Percentiles rank a stretch among this genome's conserved stretches.
These are phyloP conservation scores for Nezara viridula DNA, from an alignment of 2,888 invertebrate species.

Conservation along the genomic window DNA sequence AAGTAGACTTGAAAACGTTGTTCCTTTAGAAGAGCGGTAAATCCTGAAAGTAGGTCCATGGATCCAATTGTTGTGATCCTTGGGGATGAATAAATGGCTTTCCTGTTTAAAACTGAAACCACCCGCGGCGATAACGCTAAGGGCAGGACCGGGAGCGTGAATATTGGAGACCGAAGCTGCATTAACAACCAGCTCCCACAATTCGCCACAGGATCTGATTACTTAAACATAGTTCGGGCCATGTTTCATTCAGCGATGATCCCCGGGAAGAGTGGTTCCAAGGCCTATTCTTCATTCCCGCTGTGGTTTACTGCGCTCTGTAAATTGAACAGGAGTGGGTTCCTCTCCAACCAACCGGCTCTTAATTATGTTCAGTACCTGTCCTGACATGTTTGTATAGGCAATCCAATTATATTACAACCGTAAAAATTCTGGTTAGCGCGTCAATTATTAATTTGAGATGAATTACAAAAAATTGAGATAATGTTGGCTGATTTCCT, in stretches of 20 bases:
- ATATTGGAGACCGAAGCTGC: conserved; percentile 44
- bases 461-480: not conserved
- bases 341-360: not conserved
- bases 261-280: not conserved
- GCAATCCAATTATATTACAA: not conserved
- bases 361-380: not conserved
- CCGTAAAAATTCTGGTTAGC: not conserved
- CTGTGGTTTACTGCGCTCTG: not conserved
- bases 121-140: conserved; percentile 27
- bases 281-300: conserved; percentile 4
- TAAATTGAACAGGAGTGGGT: not conserved
- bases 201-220: conserved; percentile 4
- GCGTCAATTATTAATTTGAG: not conserved
- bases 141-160: not conserved
- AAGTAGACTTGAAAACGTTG: too few species aligned
- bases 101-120: conserved; percentile 26
- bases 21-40: not conserved
- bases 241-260: conserved; percentile 23
- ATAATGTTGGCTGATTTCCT: too few species aligned
- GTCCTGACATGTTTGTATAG: not conserved
- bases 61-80: not conserved
- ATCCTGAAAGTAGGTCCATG: not conserved
- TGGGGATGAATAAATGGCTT: not conserved
- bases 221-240: conserved; percentile 39
- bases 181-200: not conserved